A percentile compares a stretch with the other conserved stretches of the same genome.
Conservation (phyloP, 2,113 vertebrate species). For the Phrynosoma platyrhinos region DNA sequence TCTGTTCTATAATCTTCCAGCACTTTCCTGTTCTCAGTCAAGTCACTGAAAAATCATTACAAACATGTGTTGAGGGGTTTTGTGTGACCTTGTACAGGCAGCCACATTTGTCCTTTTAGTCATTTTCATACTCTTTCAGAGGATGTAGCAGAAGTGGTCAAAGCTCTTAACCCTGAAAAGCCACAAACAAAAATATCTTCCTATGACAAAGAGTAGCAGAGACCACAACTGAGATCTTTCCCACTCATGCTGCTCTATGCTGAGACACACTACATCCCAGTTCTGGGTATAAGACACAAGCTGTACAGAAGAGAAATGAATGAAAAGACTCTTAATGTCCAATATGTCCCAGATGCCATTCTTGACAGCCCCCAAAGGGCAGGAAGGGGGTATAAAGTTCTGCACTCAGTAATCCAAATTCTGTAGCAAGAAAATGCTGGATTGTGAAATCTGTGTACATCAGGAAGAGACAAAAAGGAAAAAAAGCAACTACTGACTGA, state of each 20-base stretch:
- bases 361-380: too few relatives aligned
- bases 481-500: neutral
- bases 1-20: neutral
- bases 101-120: neutral
- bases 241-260: neutral
- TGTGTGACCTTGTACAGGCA: neutral
- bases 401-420: neutral
- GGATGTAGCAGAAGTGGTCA: neutral
- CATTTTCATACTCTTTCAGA: too few relatives aligned
- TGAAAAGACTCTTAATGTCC: too few relatives aligned
- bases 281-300: neutral
- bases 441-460: neutral
- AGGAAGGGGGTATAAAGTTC: neutral
- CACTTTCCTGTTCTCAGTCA: neutral
- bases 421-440: neutral
- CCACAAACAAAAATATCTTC: slow-evolving; percentile 3
- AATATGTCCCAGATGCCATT: neutral
- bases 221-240: neutral
- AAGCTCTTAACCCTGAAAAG: neutral
- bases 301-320: too few relatives aligned
- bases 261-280: neutral
- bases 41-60: neutral
- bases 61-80: neutral
- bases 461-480: neutral
- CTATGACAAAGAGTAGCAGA: neutral